Evolutionary conservation across 2,888 invertebrate genomes (phyloP).

Genomic region (Melikaiella ostensackeni): DNA sequence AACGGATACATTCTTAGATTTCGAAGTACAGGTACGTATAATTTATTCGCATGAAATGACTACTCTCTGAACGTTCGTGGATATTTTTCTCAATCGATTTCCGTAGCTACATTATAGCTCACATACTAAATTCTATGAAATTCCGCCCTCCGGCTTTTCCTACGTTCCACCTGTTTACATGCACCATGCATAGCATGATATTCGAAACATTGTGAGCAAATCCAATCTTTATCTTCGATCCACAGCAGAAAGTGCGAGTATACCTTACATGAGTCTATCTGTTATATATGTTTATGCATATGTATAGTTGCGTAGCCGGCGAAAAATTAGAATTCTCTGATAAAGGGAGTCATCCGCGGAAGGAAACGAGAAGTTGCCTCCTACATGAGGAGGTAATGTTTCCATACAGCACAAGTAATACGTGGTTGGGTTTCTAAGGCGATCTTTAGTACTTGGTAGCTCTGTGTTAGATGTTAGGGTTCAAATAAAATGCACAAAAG

Average conservation of each 20-base stretch:
- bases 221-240: neutral
- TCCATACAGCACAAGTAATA: conserved; percentile 16
- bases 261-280: neutral
- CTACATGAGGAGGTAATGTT: conserved; percentile 8
- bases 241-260: neutral
- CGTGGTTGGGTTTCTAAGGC: conserved; percentile 16
- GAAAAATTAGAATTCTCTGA: neutral
- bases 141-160: neutral
- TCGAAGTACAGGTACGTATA: neutral
- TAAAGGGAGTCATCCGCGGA: neutral
- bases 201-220: neutral
- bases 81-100: neutral
- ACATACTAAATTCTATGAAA: neutral
- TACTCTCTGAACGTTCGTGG: neutral
- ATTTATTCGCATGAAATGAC: neutral
- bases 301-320: neutral
- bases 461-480: neutral
- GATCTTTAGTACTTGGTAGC: neutral
- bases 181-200: neutral
- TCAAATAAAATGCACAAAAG: conserved; percentile 13
- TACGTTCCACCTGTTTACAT: conserved; percentile 13
- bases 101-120: neutral
- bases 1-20: neutral
- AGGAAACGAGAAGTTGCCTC: conserved; percentile 19
- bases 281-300: neutral